Evolutionary conservation across 2,113 vertebrate species (phyloP).

Genomic region (Neomonachus schauinslandi): DNA sequence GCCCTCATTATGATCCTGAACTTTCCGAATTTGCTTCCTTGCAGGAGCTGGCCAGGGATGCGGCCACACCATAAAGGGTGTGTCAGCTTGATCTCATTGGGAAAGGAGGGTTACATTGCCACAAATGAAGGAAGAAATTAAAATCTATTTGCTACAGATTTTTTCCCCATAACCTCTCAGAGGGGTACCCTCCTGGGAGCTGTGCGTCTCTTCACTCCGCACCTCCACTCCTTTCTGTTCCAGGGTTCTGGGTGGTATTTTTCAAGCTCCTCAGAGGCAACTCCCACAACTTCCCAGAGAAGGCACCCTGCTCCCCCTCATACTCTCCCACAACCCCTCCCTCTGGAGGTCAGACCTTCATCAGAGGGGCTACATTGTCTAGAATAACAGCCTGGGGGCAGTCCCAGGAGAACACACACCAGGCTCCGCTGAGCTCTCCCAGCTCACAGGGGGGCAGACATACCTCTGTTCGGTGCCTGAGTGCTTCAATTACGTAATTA

Average conservation of each 20-base stretch:
- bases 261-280: not conserved
- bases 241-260: not conserved
- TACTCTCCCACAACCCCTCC: too few relatives aligned
- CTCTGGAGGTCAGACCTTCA: not conserved
- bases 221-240: not conserved
- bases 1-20: not conserved
- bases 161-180: rapidly evolving
- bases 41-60: not conserved
- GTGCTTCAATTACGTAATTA: not conserved
- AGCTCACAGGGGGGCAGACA: too few relatives aligned
- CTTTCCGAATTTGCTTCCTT: not conserved
- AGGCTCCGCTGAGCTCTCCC: not conserved
- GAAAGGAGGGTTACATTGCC: not conserved
- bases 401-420: not conserved
- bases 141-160: not conserved
- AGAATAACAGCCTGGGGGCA: too few relatives aligned
- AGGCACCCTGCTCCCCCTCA: rapidly evolving
- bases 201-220: too few relatives aligned
- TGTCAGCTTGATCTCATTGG: too few relatives aligned
- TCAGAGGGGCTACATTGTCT: not conserved
- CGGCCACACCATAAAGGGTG: too few relatives aligned
- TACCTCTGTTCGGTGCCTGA: not conserved
- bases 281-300: not conserved
- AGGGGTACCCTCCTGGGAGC: not conserved
- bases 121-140: not conserved